A percentile compares a stretch with the other conserved stretches of the same genome.
phyloP scores from a whole-genome alignment of 2,113 vertebrate genomes.

The Oriolus oriolus region DNA sequence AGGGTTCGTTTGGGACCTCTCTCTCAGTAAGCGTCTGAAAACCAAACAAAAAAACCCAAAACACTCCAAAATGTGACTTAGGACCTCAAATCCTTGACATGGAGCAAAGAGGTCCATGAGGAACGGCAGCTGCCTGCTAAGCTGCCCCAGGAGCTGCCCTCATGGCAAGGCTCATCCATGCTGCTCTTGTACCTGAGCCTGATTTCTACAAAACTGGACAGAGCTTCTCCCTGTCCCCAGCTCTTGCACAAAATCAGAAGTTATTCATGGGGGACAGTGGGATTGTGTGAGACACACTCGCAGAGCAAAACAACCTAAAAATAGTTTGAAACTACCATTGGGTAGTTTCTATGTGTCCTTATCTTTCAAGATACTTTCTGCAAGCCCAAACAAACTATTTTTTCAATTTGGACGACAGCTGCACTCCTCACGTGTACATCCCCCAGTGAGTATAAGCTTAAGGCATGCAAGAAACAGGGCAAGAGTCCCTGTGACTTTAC shows the following conservation, averaged over 20 bases:
- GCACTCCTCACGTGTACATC: neutral
- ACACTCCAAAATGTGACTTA: neutral
- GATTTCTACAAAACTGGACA: neutral
- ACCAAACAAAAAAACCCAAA: fast-evolving
- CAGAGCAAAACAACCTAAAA: neutral
- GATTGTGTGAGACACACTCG: neutral
- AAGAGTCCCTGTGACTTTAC: neutral
- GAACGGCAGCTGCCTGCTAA: neutral
- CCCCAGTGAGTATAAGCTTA: neutral
- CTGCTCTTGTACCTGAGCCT: neutral
- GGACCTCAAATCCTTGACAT: neutral
- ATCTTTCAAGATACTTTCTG: neutral
- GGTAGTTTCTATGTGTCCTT: neutral
- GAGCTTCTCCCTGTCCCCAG: neutral
- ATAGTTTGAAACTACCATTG: neutral
- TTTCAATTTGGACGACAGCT: neutral
- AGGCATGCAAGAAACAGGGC: neutral
- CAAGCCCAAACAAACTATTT: neutral
- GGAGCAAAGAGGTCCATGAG: neutral
- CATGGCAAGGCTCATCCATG: fast-evolving
- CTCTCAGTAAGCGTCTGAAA: neutral
- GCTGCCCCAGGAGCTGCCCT: neutral
- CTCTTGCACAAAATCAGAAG: neutral
- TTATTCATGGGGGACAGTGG: neutral
- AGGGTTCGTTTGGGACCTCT: neutral